Conservation (phyloP, 2,888 invertebrate genomes). For the Stenotaenia linearis region DNA sequence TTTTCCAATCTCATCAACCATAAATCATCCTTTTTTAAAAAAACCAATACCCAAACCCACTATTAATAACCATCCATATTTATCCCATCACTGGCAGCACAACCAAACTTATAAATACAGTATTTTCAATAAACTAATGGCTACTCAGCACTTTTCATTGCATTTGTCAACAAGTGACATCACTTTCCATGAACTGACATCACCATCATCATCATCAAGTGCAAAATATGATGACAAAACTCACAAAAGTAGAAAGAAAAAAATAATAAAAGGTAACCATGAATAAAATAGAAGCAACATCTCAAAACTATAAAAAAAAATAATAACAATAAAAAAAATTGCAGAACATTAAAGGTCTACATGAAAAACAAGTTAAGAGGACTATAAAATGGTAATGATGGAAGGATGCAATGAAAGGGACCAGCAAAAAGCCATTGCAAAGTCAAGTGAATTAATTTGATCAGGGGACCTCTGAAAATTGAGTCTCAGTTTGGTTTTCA, state of each 20-base stretch:
- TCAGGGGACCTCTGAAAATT: background rate
- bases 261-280: background rate
- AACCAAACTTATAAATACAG: too few relatives aligned
- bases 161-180: background rate
- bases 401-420: background rate
- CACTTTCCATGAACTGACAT: background rate
- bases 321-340: background rate
- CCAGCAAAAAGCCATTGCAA: background rate
- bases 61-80: background rate
- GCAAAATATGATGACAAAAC: background rate
- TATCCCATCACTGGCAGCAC: background rate
- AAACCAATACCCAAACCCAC: background rate
- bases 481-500: background rate
- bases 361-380: conserved; percentile 7
- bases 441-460: conserved; percentile 19
- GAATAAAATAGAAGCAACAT: background rate
- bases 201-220: background rate
- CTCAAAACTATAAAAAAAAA: background rate
- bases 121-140: background rate
- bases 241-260: background rate
- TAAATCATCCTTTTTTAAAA: too few relatives aligned
- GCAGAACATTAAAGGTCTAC: background rate
- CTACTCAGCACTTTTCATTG: background rate
- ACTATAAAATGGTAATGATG: background rate
- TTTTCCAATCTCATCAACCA: too few relatives aligned